A percentile compares a stretch with the other conserved stretches of the same genome.
Evolutionary conservation across 37 sponge, comb jelly and placozoan species (phyloP).

Genomic region (Lycopodina hypogea): DNA sequence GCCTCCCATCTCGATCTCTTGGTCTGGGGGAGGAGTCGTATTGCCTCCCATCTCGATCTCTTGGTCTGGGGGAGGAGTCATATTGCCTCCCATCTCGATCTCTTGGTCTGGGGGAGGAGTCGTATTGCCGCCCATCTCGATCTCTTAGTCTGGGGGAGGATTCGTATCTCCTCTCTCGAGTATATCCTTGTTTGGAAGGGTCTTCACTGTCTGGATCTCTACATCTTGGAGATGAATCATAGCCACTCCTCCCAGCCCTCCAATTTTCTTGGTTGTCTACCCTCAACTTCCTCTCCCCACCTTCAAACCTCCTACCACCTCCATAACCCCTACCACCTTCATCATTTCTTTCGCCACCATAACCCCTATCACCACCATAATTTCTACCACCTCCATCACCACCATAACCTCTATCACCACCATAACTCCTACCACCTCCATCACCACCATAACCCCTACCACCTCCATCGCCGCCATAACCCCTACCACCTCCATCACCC

Average conservation of each 20-base stretch:
- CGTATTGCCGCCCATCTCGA: background rate
- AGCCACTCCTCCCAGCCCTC: background rate
- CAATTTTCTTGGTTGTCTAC: no score
- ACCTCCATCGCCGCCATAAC: background rate
- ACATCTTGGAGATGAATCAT: conserved; percentile 6
- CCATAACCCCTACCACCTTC: background rate
- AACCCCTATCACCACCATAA: background rate
- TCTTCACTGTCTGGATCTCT: no score
- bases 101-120: conserved; percentile 4
- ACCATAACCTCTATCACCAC: background rate
- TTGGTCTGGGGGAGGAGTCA: no score
- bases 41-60: background rate
- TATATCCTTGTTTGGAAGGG: background rate
- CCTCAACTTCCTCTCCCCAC: no score
- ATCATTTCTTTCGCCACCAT: background rate
- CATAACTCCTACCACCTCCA: background rate
- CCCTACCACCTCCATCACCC: background rate
- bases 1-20: background rate
- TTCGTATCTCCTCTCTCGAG: background rate
- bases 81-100: no score
- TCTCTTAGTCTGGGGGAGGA: background rate
- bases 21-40: background rate
- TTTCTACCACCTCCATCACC: background rate
- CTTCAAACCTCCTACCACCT: background rate
- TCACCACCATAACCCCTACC: background rate